phyloP scores from a whole-genome alignment of 2,888 invertebrate genomes.

The Cantharis rufa region DNA sequence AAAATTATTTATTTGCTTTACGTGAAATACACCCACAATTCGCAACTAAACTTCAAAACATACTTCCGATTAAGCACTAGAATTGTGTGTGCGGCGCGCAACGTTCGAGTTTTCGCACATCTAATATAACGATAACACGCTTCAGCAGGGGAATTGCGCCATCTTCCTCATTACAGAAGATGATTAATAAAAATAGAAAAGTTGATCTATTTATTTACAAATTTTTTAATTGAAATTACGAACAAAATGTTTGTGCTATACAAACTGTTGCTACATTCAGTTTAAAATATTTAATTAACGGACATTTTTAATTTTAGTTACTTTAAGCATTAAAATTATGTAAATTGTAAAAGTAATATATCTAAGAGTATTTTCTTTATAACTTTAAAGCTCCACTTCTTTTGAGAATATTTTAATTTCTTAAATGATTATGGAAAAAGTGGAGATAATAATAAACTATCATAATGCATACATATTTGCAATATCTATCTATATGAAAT shows the following conservation, averaged over 20 bases:
- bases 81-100: conserved; percentile 18
- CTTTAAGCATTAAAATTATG: background rate
- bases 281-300: background rate
- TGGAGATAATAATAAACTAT: no score
- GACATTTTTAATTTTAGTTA: background rate
- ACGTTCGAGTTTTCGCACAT: conserved; percentile 15
- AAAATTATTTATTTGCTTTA: background rate
- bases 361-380: no score
- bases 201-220: background rate
- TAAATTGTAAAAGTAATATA: background rate
- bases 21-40: background rate
- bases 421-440: no score
- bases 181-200: background rate
- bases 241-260: background rate
- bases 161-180: conserved; percentile 1
- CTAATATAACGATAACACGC: background rate
- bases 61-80: conserved; percentile 15
- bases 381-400: no score
- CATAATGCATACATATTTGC: no score
- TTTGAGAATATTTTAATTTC: no score
- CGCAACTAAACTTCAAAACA: background rate
- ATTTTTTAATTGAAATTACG: background rate
- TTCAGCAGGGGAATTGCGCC: background rate
- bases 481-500: no score
- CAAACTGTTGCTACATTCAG: background rate